These are phyloP conservation scores for Lucinisca nassula DNA, from an alignment of 2,888 invertebrate species.

Conservation along the genomic window DNA sequence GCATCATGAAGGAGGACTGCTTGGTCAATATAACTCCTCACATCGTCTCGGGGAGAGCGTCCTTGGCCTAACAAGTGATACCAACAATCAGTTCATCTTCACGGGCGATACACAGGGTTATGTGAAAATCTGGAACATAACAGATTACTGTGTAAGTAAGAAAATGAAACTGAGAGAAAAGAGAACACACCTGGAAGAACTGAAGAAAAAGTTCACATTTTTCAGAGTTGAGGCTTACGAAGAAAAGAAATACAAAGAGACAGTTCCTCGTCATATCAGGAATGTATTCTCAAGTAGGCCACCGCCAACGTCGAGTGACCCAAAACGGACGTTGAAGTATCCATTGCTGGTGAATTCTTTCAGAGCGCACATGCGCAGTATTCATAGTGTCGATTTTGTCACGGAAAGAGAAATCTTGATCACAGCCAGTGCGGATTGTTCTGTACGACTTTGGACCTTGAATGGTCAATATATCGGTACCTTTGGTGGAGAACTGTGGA, in stretches of 20 bases:
- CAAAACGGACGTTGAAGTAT: slow-evolving; percentile 73
- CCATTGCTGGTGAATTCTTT: slow-evolving; percentile 88
- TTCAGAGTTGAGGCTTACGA: slow-evolving; percentile 70
- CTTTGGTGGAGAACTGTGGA: slow-evolving; percentile 93
- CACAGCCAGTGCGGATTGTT: slow-evolving; percentile 92
- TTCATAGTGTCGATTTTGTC: slow-evolving; percentile 92
- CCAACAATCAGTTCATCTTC: slow-evolving; percentile 91
- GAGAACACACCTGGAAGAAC: slow-evolving; percentile 57
- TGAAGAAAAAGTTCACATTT: slow-evolving; percentile 74
- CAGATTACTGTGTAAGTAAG: slow-evolving; percentile 91
- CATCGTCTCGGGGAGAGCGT: slow-evolving; percentile 90
- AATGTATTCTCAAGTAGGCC: slow-evolving; percentile 70
- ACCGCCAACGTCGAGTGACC: slow-evolving; percentile 75
- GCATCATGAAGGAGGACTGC: slow-evolving; percentile 92
- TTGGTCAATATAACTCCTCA: slow-evolving; percentile 92
- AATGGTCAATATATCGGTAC: slow-evolving; percentile 90
- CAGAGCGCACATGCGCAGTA: slow-evolving; percentile 91
- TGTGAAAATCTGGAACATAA: slow-evolving; percentile 94
- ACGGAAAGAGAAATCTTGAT: slow-evolving; percentile 91
- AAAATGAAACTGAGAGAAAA: slow-evolving; percentile 53
- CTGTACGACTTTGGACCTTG: slow-evolving; percentile 88
- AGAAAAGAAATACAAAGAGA: slow-evolving; percentile 27
- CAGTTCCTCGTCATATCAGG: slow-evolving; percentile 49
- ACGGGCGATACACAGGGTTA: slow-evolving; percentile 91
- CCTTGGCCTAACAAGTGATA: slow-evolving; percentile 92